phyloP scores from a whole-genome alignment of 2,797 vertebrate species.

The Fistularia tabacaria region DNA sequence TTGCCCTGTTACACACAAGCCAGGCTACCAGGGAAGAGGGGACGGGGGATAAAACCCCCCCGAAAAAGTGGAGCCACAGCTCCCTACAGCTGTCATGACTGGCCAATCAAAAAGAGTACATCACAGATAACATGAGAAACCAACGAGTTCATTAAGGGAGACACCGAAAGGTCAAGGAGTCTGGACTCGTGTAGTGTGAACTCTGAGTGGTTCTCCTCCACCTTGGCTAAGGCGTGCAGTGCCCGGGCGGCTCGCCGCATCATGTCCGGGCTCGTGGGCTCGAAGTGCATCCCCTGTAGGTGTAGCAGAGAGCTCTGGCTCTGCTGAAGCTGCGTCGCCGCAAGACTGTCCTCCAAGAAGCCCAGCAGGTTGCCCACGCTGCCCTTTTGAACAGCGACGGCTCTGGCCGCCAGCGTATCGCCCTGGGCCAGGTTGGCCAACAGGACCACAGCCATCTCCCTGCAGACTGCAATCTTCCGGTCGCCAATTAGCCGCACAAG shows the following conservation, averaged over 20 bases:
- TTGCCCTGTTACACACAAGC: constrained; percentile 89
- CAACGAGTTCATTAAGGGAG: constrained; percentile 98
- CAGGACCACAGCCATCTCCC: constrained; percentile 98
- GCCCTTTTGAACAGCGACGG: constrained; percentile 94
- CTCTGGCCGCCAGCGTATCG: constrained; percentile 89
- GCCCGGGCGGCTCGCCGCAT: constrained; percentile 97
- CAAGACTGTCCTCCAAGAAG: constrained; percentile 98
- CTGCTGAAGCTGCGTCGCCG: constrained; percentile 97
- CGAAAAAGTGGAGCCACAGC: constrained; percentile 78
- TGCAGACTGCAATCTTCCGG: constrained; percentile 94
- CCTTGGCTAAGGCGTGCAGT: constrained; percentile 95
- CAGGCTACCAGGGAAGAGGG: constrained; percentile 63
- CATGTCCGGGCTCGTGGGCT: constrained; percentile 99
- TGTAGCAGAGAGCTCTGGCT: constrained; percentile 93
- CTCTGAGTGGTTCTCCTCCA: constrained; percentile 98
- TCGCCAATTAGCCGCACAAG: constrained; percentile 97
- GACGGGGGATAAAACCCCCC: constrained; percentile 46
- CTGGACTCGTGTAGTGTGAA: constrained; percentile 98
- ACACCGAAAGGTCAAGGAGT: constrained; percentile 98
- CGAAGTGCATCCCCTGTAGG: constrained; percentile 94
- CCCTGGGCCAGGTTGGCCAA: constrained; percentile 98
- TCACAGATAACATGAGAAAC: constrained; percentile 99
- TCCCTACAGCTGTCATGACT: constrained; percentile 99
- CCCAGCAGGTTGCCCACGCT: constrained; percentile 96
- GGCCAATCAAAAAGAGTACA: constrained; percentile 99